phyloP scores from a whole-genome alignment of 2,888 invertebrate species.

The Mactromeris polynyma region DNA sequence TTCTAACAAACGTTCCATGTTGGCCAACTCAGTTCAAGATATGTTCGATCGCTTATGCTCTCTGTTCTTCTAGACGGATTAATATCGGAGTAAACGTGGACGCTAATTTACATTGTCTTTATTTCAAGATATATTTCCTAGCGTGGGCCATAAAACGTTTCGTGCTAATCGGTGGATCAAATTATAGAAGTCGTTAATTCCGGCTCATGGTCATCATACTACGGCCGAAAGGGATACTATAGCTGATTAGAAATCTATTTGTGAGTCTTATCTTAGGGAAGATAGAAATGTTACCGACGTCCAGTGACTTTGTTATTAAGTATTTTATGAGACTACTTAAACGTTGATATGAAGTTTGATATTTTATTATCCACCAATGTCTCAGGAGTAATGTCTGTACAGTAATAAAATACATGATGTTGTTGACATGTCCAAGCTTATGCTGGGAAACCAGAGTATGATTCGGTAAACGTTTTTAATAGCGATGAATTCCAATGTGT shows the following conservation, averaged over 20 bases:
- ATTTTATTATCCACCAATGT: not conserved
- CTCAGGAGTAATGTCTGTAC: no score
- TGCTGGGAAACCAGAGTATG: no score
- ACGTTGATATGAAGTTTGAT: not conserved
- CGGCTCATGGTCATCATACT: not conserved
- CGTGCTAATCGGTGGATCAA: conserved; percentile 11
- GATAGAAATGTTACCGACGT: not conserved
- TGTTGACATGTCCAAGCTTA: no score
- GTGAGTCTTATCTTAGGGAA: not conserved
- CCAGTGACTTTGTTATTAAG: not conserved
- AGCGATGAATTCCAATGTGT: no score
- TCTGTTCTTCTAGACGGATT: not conserved
- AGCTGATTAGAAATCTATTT: not conserved
- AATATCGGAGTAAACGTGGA: not conserved
- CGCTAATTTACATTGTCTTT: conserved; percentile 1
- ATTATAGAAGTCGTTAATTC: conserved; percentile 10
- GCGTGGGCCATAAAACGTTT: not conserved
- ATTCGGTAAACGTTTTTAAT: no score
- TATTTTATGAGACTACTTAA: not conserved
- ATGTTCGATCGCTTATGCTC: no score
- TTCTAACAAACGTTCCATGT: no score
- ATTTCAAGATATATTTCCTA: not conserved
- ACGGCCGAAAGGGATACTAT: not conserved
- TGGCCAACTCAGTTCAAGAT: no score
- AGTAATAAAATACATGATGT: no score